A percentile compares a stretch with the other conserved stretches of the same genome.
Conservation (phyloP, 1,140 invertebrate genomes). For the Micrasema minimum region DNA sequence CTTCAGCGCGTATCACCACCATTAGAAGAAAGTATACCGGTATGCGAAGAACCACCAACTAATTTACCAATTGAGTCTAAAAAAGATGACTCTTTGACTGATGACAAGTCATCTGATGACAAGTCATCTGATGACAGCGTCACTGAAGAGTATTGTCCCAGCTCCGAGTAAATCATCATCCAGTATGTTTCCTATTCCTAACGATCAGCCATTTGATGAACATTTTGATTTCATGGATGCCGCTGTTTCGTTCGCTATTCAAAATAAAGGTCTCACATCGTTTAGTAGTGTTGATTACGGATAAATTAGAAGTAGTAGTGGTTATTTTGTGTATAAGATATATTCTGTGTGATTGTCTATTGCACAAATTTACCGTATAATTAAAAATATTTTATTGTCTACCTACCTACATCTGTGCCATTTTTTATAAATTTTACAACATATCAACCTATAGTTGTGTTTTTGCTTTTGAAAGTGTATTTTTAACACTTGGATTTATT, state of each 20-base stretch:
- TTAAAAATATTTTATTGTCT: too few species aligned
- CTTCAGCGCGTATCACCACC: background rate
- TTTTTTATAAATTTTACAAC: slow-evolving; percentile 15
- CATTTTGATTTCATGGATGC: slow-evolving; percentile 73
- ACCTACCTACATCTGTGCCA: too few species aligned
- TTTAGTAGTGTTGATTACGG: slow-evolving; percentile 60
- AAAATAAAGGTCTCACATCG: slow-evolving; percentile 73
- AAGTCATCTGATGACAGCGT: too few species aligned
- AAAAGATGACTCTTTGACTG: slow-evolving; percentile 36
- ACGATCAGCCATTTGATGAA: slow-evolving; percentile 53
- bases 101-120: slow-evolving; percentile 41
- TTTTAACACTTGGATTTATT: too few species aligned
- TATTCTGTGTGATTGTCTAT: background rate
- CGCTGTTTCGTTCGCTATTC: slow-evolving; percentile 75
- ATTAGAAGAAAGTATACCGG: background rate
- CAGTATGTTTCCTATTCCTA: slow-evolving; percentile 24
- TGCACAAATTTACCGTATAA: too few species aligned
- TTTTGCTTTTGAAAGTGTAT: too few species aligned
- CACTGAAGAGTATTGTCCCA: slow-evolving; percentile 57
- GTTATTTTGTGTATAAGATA: slow-evolving; percentile 10
- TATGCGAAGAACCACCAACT: slow-evolving; percentile 31
- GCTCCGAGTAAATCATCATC: slow-evolving; percentile 51
- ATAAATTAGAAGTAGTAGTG: slow-evolving; percentile 42
- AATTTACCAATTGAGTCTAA: slow-evolving; percentile 28
- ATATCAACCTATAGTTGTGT: too few species aligned